Conservation (phyloP, 1,140 invertebrate genomes). For the Coelopa frigida region DNA sequence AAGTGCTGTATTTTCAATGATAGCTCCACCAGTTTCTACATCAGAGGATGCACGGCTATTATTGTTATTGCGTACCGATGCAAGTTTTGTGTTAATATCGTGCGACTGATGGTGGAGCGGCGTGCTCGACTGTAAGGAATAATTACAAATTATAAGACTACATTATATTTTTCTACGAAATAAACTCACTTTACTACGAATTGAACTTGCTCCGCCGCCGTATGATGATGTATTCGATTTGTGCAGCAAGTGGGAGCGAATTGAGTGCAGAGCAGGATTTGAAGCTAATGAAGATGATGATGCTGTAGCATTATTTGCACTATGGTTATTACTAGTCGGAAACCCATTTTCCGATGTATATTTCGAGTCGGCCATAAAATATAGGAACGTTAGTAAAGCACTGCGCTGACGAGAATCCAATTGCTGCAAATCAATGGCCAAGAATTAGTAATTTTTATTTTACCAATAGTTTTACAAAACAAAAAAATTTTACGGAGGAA, state of each 20-base stretch:
- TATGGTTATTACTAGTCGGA: not conserved
- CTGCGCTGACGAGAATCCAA: slow-evolving; percentile 12
- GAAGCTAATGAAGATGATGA: not conserved
- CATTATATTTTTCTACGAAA: no score
- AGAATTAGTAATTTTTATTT: not conserved
- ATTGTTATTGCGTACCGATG: no score
- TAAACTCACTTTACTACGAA: no score
- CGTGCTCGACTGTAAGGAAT: no score
- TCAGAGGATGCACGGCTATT: no score
- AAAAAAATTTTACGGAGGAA: no score
- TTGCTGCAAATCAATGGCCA: slow-evolving; percentile 5
- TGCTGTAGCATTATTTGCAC: slow-evolving; percentile 2
- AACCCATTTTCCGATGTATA: slow-evolving; percentile 9
- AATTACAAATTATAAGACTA: no score
- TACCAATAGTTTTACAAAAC: not conserved
- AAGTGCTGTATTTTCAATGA: slow-evolving; percentile 1
- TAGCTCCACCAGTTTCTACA: no score
- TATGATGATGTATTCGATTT: no score
- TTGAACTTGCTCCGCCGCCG: no score
- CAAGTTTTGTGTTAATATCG: no score
- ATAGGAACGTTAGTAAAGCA: slow-evolving; percentile 19
- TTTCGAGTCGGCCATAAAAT: slow-evolving; percentile 19
- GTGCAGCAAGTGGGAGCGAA: slow-evolving; percentile 8
- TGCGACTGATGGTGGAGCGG: no score
- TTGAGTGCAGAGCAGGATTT: slow-evolving; percentile 6